These are phyloP conservation scores for Hipparchia semele DNA, from an alignment of 2,888 invertebrate genomes.

Conservation along the genomic window DNA sequence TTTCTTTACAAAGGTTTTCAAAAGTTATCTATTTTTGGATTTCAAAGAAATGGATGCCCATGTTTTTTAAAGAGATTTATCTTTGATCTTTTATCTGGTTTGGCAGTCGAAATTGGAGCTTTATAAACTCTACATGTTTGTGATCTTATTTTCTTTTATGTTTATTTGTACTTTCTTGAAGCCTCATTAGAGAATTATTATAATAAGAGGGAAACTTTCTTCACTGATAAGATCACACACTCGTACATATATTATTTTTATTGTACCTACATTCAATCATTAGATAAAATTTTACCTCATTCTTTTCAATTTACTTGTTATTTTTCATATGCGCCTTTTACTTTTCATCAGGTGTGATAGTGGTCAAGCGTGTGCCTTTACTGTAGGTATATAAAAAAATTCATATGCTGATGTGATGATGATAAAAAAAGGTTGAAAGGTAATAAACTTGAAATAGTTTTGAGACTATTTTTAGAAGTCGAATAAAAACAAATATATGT, in stretches of 20 bases:
- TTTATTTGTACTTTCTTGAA: neutral
- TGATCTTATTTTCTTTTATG: neutral
- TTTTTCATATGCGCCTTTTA: no score
- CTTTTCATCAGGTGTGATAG: no score
- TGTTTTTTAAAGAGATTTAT: neutral
- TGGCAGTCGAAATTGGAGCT: neutral
- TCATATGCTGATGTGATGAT: no score
- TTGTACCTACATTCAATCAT: neutral
- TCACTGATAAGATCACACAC: neutral
- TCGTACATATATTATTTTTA: neutral
- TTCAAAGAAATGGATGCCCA: neutral
- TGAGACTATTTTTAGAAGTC: no score
- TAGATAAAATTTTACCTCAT: neutral
- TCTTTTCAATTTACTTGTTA: neutral
- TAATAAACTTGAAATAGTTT: neutral
- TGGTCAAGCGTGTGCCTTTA: no score
- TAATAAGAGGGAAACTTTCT: neutral
- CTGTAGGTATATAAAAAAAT: no score
- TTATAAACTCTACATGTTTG: neutral
- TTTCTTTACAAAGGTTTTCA: neutral
- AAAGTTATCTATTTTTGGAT: conserved; percentile 7
- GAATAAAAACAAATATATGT: no score
- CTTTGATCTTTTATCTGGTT: neutral
- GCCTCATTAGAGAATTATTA: neutral
- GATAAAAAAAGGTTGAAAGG: no score